Conservation (phyloP, 2,113 vertebrate species). For the Meleagris gallopavo region DNA sequence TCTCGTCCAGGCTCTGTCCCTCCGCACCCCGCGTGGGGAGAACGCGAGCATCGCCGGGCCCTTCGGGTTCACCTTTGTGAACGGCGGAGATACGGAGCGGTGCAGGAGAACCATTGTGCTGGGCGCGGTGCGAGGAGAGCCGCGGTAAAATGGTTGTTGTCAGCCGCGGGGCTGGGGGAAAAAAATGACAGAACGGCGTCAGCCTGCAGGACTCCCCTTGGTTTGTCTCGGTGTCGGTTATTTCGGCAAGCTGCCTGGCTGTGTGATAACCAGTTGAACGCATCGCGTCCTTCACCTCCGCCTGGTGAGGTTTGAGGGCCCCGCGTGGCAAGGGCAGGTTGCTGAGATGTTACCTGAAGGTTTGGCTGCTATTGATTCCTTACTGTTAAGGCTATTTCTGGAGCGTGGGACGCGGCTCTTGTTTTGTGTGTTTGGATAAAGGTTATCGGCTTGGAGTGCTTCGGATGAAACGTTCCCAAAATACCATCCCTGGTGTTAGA, state of each 20-base stretch:
- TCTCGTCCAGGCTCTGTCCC: conserved; percentile 45
- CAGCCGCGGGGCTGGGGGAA: neutral
- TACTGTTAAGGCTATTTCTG: conserved; percentile 57
- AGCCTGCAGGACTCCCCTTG: neutral
- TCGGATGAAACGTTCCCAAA: neutral
- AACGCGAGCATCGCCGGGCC: conserved; percentile 37
- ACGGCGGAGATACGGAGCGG: conserved; percentile 1
- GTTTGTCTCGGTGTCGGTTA: neutral
- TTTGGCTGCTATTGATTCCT: conserved; percentile 66
- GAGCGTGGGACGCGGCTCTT: conserved; percentile 9
- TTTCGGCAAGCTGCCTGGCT: conserved; percentile 55
- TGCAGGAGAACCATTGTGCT: conserved; percentile 54
- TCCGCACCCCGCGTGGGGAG: neutral
- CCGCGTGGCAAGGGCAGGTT: conserved; percentile 34
- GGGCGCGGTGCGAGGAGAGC: conserved; percentile 56
- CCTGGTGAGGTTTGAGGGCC: conserved; percentile 5
- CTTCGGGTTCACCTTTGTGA: conserved; percentile 50
- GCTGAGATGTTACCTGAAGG: conserved; percentile 58
- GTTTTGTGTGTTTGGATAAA: conserved; percentile 45
- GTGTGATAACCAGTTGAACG: conserved; percentile 53
- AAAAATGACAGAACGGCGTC: neutral
- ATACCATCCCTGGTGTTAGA: neutral
- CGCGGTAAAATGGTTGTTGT: conserved; percentile 62
- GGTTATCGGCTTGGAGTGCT: conserved; percentile 31
- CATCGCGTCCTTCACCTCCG: conserved; percentile 55